Evolutionary conservation across 2,888 invertebrate species (phyloP).

Genomic region (Metacarcinus magister): DNA sequence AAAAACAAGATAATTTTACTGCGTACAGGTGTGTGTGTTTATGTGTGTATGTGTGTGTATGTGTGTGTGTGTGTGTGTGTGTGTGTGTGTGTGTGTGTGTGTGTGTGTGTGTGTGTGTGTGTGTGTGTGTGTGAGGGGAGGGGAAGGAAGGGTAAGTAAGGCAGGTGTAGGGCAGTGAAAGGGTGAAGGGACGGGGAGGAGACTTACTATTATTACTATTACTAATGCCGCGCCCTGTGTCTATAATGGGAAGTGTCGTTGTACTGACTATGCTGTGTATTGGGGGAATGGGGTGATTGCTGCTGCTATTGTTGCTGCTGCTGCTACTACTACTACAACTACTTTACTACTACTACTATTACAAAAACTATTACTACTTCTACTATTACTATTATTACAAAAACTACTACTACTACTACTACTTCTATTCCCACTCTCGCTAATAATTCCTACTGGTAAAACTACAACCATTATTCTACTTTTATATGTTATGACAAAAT

Average conservation of each 20-base stretch:
- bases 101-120: neutral
- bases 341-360: neutral
- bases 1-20: constrained; percentile 26
- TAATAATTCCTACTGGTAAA: too few species aligned
- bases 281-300: neutral
- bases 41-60: neutral
- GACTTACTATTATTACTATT: neutral
- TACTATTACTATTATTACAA: neutral
- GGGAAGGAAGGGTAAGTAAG: neutral
- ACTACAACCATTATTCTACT: neutral
- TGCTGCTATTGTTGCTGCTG: neutral
- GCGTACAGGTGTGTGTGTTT: neutral
- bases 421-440: neutral
- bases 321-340: neutral
- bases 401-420: neutral
- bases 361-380: neutral
- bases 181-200: neutral
- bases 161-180: neutral
- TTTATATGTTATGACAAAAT: neutral
- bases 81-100: neutral
- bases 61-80: neutral
- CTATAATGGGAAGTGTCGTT: neutral
- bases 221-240: neutral
- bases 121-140: neutral
- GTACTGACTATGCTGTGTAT: neutral